phyloP scores from a whole-genome alignment of 2,113 vertebrate species.

The Microtus ochrogaster region DNA sequence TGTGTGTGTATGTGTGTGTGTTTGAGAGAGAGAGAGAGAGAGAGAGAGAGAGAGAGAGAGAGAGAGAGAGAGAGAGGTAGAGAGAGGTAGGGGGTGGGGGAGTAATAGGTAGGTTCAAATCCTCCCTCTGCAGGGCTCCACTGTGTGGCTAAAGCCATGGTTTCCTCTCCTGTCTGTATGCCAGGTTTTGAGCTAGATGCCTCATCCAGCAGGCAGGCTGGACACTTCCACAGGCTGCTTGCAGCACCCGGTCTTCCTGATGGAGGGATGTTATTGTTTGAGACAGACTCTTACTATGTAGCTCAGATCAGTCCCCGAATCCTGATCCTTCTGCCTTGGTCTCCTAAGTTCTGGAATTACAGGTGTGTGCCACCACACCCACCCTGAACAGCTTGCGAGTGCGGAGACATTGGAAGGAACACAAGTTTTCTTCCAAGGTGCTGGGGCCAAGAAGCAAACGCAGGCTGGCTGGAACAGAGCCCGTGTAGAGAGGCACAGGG shows the following conservation, averaged over 20 bases:
- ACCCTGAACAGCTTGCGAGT: not conserved
- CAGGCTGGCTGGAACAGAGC: not conserved
- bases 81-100: accelerated
- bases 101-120: not conserved
- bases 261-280: not conserved
- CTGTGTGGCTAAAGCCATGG: accelerated
- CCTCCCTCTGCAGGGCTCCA: not conserved
- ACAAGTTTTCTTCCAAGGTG: not conserved
- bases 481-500: accelerated
- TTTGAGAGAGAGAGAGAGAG: no score
- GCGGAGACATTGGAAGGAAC: not conserved
- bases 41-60: no score
- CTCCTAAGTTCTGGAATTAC: not conserved
- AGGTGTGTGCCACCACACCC: not conserved
- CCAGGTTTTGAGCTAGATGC: not conserved
- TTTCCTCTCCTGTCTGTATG: not conserved
- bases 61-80: no score
- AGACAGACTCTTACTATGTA: not conserved
- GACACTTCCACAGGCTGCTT: accelerated
- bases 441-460: not conserved
- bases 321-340: not conserved
- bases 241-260: not conserved
- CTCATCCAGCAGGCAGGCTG: not conserved
- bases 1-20: not conserved
- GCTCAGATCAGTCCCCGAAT: not conserved